These are phyloP conservation scores for Bradypodion pumilum DNA, from an alignment of 2,797 vertebrate genomes.

Conservation along the genomic window DNA sequence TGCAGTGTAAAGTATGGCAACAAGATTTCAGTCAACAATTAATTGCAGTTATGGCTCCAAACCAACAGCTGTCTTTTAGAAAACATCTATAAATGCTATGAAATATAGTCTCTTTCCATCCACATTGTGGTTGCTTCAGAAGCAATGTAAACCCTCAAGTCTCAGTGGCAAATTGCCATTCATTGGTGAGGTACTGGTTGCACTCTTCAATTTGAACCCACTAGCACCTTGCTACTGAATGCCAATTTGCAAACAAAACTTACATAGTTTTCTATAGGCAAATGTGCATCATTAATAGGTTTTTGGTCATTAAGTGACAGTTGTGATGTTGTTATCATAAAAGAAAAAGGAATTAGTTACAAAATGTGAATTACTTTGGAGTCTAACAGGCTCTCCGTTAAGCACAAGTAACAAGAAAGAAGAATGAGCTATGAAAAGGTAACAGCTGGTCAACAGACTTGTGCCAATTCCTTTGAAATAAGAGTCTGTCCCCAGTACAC, in stretches of 20 bases:
- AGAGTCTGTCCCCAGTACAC: neutral
- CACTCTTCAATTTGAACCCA: no score
- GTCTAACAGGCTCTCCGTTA: neutral
- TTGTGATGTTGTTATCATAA: neutral
- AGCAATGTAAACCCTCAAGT: no score
- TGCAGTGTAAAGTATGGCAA: no score
- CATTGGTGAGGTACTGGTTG: no score
- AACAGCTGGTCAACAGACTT: neutral
- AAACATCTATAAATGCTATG: neutral
- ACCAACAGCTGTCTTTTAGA: neutral
- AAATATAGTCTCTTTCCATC: neutral
- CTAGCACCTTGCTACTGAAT: no score
- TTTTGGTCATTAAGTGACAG: neutral
- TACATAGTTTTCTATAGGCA: no score
- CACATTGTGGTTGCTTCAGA: neutral
- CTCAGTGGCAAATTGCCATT: no score
- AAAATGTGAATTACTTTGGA: neutral
- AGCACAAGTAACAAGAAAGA: neutral
- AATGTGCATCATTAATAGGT: no score
- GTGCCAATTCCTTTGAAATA: slow-evolving; percentile 6
- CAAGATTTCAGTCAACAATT: no score
- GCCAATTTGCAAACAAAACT: no score
- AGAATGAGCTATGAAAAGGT: neutral
- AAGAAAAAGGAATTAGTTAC: neutral
- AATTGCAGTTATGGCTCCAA: no score